Evolutionary conservation across 1,140 invertebrate species (phyloP).

Genomic region (Chlorops oryzae): DNA sequence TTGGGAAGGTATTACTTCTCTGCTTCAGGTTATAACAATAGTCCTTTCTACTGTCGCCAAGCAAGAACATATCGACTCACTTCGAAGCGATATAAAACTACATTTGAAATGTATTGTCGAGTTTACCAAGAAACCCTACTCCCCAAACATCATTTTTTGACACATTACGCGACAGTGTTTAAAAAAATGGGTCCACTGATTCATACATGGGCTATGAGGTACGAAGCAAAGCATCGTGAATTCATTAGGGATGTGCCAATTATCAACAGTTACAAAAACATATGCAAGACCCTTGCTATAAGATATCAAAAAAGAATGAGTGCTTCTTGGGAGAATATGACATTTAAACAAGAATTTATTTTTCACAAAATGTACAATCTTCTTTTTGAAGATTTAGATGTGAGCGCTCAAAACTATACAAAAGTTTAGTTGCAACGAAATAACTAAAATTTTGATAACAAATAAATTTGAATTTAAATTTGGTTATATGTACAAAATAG

Average conservation of each 20-base stretch:
- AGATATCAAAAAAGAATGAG: not conserved
- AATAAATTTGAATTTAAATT: too few species aligned
- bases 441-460: too few species aligned
- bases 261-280: not conserved
- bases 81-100: not conserved
- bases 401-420: too few species aligned
- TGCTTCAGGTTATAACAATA: not conserved
- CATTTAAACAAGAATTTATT: too few species aligned
- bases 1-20: not conserved
- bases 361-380: too few species aligned
- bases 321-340: too few species aligned
- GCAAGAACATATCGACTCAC: not conserved
- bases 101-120: not conserved
- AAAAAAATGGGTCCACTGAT: not conserved
- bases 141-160: not conserved
- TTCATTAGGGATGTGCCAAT: too few species aligned
- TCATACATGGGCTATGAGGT: too few species aligned
- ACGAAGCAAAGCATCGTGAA: too few species aligned
- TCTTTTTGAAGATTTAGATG: too few species aligned
- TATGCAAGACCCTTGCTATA: not conserved
- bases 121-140: not conserved
- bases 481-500: too few species aligned
- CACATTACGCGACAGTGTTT: not conserved
- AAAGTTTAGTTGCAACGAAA: too few species aligned
- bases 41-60: not conserved